These are phyloP conservation scores for western clawed frog (Xenopus tropicalis) DNA, from an alignment of 2,113 vertebrate species.

Conservation along the genomic window DNA sequence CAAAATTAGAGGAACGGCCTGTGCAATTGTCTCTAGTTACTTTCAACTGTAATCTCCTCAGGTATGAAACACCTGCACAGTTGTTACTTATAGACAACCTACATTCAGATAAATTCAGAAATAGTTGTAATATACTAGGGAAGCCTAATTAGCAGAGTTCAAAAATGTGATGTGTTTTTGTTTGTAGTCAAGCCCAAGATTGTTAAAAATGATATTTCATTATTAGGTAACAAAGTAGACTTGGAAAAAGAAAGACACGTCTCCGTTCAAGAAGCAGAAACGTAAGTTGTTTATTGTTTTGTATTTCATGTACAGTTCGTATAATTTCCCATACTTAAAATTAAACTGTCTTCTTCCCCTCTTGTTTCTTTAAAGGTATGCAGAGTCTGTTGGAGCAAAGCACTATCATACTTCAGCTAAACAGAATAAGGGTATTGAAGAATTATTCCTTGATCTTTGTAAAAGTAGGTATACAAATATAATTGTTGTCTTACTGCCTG, in stretches of 20 bases:
- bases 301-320: constrained; percentile 10
- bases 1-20: too few relatives aligned
- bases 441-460: constrained; percentile 96
- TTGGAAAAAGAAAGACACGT: constrained; percentile 97
- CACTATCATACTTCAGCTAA: constrained; percentile 98
- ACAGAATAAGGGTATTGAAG: constrained; percentile 97
- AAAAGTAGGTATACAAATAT: constrained; percentile 77
- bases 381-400: constrained; percentile 95
- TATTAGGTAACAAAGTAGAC: constrained; percentile 94
- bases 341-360: constrained; percentile 7
- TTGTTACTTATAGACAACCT: too few relatives aligned
- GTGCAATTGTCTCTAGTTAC: too few relatives aligned
- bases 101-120: too few relatives aligned
- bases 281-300: constrained; percentile 66
- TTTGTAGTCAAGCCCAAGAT: neutral
- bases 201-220: constrained; percentile 25
- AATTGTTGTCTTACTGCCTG: neutral
- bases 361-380: constrained; percentile 71
- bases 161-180: neutral
- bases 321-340: neutral
- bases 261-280: constrained; percentile 92
- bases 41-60: too few relatives aligned
- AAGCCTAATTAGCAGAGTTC: too few relatives aligned
- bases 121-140: too few relatives aligned
- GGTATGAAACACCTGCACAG: too few relatives aligned